These are phyloP conservation scores for Octodonta nipae DNA, from an alignment of 2,888 invertebrate species.

Conservation along the genomic window DNA sequence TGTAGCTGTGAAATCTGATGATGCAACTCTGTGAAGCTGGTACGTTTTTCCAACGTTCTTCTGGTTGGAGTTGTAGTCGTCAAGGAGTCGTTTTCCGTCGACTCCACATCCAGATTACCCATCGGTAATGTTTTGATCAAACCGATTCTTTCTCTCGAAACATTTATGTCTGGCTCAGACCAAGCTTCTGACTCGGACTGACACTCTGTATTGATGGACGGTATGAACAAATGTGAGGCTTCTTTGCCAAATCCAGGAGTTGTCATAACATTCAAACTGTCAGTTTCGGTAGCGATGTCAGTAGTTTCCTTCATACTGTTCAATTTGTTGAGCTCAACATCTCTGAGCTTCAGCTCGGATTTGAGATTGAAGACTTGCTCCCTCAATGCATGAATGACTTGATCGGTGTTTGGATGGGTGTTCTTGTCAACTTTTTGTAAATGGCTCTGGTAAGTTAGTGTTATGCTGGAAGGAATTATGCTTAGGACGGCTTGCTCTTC, in stretches of 20 bases:
- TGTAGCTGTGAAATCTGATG: constrained; percentile 33
- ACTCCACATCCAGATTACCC: constrained; percentile 20
- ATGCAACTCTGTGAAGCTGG: constrained; percentile 20
- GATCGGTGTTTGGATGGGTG: constrained; percentile 15
- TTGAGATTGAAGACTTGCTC: constrained; percentile 32
- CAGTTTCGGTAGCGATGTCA: constrained; percentile 10
- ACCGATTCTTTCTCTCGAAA: constrained; percentile 69
- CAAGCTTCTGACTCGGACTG: constrained; percentile 70
- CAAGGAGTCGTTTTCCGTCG: constrained; percentile 27
- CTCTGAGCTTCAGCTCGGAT: constrained; percentile 29
- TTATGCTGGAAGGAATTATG: constrained; percentile 26
- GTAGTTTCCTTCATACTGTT: constrained; percentile 14
- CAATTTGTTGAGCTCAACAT: constrained; percentile 28
- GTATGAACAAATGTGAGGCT: background rate
- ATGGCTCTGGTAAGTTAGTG: constrained; percentile 29
- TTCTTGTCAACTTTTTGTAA: constrained; percentile 19
- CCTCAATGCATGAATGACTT: constrained; percentile 27
- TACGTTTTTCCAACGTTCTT: background rate
- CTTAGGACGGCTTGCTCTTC: constrained; percentile 10
- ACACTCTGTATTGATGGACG: constrained; percentile 17
- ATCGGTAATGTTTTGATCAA: constrained; percentile 35
- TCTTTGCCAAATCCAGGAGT: constrained; percentile 23
- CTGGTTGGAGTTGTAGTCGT: background rate
- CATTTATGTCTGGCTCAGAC: constrained; percentile 74
- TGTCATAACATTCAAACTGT: constrained; percentile 11